These are phyloP conservation scores for Papilio aristodemus DNA, from an alignment of 1,140 invertebrate species.

Conservation along the genomic window DNA sequence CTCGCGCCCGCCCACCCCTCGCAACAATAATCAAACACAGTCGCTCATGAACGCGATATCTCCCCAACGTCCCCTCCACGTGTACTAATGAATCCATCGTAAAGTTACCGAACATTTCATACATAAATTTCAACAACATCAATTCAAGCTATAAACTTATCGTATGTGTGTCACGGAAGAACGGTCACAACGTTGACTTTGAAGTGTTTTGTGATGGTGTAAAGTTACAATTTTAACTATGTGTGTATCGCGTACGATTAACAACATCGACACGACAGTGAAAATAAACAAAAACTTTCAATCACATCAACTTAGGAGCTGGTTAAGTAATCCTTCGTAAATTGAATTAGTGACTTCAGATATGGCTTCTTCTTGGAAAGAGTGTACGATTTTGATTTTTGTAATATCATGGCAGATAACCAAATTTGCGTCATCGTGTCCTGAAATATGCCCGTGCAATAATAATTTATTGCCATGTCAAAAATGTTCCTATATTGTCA, in stretches of 20 bases:
- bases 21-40: constrained; percentile 4
- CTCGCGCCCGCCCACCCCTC: constrained; percentile 24
- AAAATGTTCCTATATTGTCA: constrained; percentile 64
- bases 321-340: constrained; percentile 70
- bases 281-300: constrained; percentile 47
- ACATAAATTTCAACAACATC: constrained; percentile 2
- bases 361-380: constrained; percentile 64
- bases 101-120: not conserved
- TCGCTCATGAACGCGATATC: constrained; percentile 37
- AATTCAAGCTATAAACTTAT: constrained; percentile 19
- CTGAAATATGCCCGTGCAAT: constrained; percentile 53
- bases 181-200: constrained; percentile 41
- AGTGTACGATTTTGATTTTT: constrained; percentile 64
- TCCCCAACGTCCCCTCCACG: not conserved
- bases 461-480: constrained; percentile 50
- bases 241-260: constrained; percentile 45
- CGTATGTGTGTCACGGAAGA: constrained; percentile 54
- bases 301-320: constrained; percentile 49
- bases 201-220: constrained; percentile 58
- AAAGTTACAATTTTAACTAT: constrained; percentile 58
- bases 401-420: constrained; percentile 58
- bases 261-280: constrained; percentile 45
- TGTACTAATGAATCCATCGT: not conserved
- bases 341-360: constrained; percentile 41
- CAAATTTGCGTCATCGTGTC: constrained; percentile 55